These are phyloP conservation scores for Cynopterus brachyotis DNA, from an alignment of 2,113 vertebrate species.

Conservation along the genomic window DNA sequence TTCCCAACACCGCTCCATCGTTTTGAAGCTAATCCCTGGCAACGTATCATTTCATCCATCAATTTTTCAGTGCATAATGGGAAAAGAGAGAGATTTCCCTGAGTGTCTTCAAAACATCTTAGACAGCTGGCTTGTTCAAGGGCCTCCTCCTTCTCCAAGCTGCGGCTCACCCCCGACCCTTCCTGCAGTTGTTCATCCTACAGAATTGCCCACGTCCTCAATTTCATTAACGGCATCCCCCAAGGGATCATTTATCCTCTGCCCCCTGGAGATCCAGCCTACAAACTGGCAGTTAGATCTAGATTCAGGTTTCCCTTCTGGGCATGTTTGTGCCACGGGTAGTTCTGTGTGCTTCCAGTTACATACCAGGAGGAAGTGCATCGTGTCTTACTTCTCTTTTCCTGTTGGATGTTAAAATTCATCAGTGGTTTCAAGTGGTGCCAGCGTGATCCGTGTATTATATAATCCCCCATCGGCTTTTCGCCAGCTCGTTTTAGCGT, in stretches of 20 bases:
- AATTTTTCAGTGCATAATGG: background rate
- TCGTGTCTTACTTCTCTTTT: background rate
- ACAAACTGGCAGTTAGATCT: background rate
- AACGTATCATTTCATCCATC: background rate
- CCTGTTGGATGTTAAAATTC: background rate
- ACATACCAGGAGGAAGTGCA: background rate
- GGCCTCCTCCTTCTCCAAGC: background rate
- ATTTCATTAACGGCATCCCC: background rate
- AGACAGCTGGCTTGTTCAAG: background rate
- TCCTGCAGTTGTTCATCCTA: background rate
- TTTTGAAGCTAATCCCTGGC: background rate
- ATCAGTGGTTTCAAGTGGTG: background rate
- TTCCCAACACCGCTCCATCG: background rate
- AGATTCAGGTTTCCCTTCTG: background rate
- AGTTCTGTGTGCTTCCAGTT: background rate
- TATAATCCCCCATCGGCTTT: background rate
- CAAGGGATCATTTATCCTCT: background rate
- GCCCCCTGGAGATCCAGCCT: background rate
- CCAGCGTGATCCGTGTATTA: background rate
- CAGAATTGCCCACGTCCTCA: background rate
- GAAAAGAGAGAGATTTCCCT: background rate
- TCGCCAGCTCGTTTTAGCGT: background rate
- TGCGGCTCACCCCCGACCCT: background rate
- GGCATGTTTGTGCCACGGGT: background rate
- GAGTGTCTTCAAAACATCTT: background rate